Conservation (phyloP, 1,140 invertebrate species). For the Pristionchus pacificus region DNA sequence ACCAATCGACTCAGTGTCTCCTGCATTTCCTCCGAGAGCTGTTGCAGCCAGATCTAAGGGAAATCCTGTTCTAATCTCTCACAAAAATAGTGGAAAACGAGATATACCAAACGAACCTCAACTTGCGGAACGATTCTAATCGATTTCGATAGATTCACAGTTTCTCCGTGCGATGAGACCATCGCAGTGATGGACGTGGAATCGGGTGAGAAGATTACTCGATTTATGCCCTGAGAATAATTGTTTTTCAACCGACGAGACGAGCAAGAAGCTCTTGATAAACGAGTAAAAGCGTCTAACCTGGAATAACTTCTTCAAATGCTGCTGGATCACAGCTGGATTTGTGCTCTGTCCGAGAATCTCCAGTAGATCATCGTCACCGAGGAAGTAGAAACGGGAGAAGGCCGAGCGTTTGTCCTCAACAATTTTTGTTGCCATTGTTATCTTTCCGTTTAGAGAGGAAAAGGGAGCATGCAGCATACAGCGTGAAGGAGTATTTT, state of each 20-base stretch:
- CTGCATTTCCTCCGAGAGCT: conserved; percentile 76
- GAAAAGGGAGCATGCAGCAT: too few relatives aligned
- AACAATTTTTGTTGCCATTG: conserved; percentile 51
- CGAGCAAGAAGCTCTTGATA: not conserved
- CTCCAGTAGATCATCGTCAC: conserved; percentile 97
- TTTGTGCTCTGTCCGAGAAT: conserved; percentile 96
- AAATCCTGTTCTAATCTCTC: not conserved
- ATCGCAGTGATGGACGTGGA: conserved; percentile 70
- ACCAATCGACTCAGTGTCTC: conserved; percentile 69
- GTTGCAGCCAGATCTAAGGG: conserved; percentile 73
- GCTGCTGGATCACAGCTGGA: conserved; percentile 90
- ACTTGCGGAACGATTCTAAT: conserved; percentile 76
- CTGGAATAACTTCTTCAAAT: conserved; percentile 99
- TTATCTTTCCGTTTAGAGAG: too few relatives aligned
- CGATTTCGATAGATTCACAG: conserved; percentile 71
- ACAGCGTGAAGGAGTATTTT: too few relatives aligned
- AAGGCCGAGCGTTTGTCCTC: conserved; percentile 87
- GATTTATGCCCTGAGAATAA: conserved; percentile 81
- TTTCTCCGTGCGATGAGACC: conserved; percentile 77
- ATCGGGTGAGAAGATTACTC: conserved; percentile 68
- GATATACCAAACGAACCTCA: conserved; percentile 65
- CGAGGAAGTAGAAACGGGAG: conserved; percentile 97
- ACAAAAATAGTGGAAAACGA: not conserved
- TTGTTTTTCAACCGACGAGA: conserved; percentile 6
- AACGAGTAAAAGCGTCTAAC: conserved; percentile 56